A percentile compares a stretch with the other conserved stretches of the same genome.
Evolutionary conservation across 1,140 invertebrate genomes (phyloP).

Genomic region (Ostrea denselamellosa): DNA sequence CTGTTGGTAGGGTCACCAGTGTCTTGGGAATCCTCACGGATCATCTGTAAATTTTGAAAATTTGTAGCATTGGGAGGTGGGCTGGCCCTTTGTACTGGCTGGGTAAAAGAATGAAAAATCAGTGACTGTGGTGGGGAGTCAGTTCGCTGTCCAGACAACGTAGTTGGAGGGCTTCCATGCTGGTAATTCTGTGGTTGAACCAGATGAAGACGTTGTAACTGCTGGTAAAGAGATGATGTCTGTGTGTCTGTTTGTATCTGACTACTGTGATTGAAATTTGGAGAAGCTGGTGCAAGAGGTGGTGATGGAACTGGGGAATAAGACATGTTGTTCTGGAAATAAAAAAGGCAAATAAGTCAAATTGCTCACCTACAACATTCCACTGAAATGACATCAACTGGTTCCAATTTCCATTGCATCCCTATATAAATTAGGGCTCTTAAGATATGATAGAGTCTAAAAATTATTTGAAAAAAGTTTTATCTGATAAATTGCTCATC

Average conservation of each 20-base stretch:
- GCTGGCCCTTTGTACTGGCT: conserved; percentile 66
- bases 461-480: too few relatives aligned
- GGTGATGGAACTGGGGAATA: conserved; percentile 69
- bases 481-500: too few relatives aligned
- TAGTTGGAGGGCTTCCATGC: conserved; percentile 59
- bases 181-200: conserved; percentile 56
- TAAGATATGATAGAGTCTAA: too few relatives aligned
- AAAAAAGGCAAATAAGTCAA: not conserved
- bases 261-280: conserved; percentile 73
- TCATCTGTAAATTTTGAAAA: conserved; percentile 88
- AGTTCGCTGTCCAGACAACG: conserved; percentile 51
- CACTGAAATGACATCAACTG: too few relatives aligned
- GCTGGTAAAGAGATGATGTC: conserved; percentile 73
- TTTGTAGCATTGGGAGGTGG: conserved; percentile 72
- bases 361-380: not conserved
- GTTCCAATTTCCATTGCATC: too few relatives aligned
- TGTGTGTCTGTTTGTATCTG: conserved; percentile 57
- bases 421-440: too few relatives aligned
- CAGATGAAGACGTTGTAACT: conserved; percentile 80
- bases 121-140: conserved; percentile 65
- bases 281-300: conserved; percentile 70
- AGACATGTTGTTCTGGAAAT: conserved; percentile 55
- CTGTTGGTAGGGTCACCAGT: conserved; percentile 57
- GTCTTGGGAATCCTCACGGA: conserved; percentile 84
- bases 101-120: conserved; percentile 64